Conservation (phyloP, 2,888 invertebrate species). For the Leptinotarsa tumamoca region DNA sequence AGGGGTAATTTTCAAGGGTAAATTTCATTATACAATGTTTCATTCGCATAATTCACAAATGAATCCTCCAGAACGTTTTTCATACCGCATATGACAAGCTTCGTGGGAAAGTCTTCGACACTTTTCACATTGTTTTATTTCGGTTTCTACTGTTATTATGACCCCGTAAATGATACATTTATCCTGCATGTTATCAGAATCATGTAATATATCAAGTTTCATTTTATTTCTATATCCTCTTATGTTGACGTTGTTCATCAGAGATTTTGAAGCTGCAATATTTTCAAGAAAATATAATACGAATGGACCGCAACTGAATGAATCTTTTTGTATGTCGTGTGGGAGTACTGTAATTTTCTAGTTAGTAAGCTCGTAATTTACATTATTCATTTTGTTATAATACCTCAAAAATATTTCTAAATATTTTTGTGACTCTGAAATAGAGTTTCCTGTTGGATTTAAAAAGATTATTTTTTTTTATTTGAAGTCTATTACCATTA, state of each 20-base stretch:
- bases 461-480: too few species aligned
- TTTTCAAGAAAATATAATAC: slow-evolving; percentile 3
- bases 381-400: neutral
- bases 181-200: neutral
- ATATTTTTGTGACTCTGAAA: too few species aligned
- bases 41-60: neutral
- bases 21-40: too few species aligned
- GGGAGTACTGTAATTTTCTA: neutral
- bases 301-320: neutral
- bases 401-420: neutral
- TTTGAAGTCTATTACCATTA: too few species aligned
- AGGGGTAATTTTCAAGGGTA: too few species aligned
- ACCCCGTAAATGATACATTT: neutral
- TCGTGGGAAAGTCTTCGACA: neutral
- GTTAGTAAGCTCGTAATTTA: neutral
- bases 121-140: neutral
- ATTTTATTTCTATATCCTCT: neutral
- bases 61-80: neutral
- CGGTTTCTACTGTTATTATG: neutral
- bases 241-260: neutral
- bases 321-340: slow-evolving; percentile 4
- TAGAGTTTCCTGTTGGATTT: too few species aligned
- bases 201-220: neutral
- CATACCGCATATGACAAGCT: neutral
- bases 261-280: neutral